Percentiles rank a stretch among this genome's conserved stretches.
These are phyloP conservation scores for Lordiphosa stackelbergi DNA, from an alignment of 1,140 invertebrate species.

Conservation along the genomic window DNA sequence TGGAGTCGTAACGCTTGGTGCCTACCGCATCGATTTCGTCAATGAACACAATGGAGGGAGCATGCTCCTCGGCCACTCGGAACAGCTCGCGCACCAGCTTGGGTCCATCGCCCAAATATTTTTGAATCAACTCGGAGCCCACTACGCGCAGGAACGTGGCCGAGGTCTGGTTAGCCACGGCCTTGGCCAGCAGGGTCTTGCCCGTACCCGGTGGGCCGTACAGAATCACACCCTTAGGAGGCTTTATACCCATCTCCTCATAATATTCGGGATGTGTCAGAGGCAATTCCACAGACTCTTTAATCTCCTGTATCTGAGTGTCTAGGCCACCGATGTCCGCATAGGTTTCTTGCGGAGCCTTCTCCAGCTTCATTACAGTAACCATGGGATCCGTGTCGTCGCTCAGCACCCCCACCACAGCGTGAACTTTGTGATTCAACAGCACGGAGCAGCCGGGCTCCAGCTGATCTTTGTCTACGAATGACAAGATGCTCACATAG, in stretches of 20 bases:
- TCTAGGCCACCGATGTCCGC: slow-evolving; percentile 99
- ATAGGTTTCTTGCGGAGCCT: slow-evolving; percentile 99
- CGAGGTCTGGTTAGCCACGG: slow-evolving; percentile 99
- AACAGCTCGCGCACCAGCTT: slow-evolving; percentile 99
- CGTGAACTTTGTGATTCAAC: slow-evolving; percentile 99
- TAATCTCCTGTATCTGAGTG: slow-evolving; percentile 99
- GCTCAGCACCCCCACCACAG: slow-evolving; percentile 97
- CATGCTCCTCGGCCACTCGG: slow-evolving; percentile 98
- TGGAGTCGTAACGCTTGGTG: slow-evolving; percentile 99
- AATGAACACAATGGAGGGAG: slow-evolving; percentile 99
- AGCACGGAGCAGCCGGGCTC: slow-evolving; percentile 99
- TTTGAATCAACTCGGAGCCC: slow-evolving; percentile 99
- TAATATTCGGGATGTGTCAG: slow-evolving; percentile 99
- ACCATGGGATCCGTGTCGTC: slow-evolving; percentile 99
- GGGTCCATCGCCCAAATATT: slow-evolving; percentile 96
- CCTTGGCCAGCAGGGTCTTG: slow-evolving; percentile 98
- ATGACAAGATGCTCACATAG: slow-evolving; percentile 99
- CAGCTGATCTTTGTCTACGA: slow-evolving; percentile 99
- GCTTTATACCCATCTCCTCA: slow-evolving; percentile 99
- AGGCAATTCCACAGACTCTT: slow-evolving; percentile 99
- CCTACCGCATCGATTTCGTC: slow-evolving; percentile 99
- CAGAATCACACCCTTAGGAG: slow-evolving; percentile 99
- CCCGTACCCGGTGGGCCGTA: slow-evolving; percentile 99
- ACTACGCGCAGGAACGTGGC: slow-evolving; percentile 99
- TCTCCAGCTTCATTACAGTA: slow-evolving; percentile 99